phyloP scores from a whole-genome alignment of 2,888 invertebrate species.

The Chorisops tibialis region DNA sequence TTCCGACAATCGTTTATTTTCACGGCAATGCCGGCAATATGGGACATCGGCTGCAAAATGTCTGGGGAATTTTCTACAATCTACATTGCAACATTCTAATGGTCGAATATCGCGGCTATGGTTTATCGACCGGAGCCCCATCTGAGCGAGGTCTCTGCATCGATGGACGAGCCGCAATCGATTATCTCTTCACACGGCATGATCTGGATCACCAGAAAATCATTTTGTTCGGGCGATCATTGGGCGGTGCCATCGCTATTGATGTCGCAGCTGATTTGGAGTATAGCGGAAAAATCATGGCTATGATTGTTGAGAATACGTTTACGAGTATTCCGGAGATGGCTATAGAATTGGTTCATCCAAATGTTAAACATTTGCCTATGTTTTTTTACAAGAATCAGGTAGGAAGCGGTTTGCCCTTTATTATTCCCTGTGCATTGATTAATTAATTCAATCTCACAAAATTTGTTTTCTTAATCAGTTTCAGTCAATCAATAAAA shows the following conservation, averaged over 20 bases:
- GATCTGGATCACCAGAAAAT: conserved; percentile 84
- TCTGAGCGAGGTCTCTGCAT: conserved; percentile 81
- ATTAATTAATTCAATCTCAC: too few species aligned
- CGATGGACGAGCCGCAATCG: conserved; percentile 84
- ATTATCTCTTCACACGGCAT: conserved; percentile 74
- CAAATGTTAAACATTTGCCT: conserved; percentile 73
- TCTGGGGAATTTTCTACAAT: conserved; percentile 78
- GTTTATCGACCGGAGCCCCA: conserved; percentile 83
- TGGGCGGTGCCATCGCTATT: conserved; percentile 89
- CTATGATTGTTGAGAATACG: conserved; percentile 88
- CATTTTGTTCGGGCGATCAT: conserved; percentile 80
- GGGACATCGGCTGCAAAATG: conserved; percentile 88
- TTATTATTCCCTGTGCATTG: too few species aligned
- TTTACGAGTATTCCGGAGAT: conserved; percentile 94
- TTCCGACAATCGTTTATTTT: conserved; percentile 83
- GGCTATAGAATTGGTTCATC: conserved; percentile 68
- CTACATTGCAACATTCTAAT: conserved; percentile 82
- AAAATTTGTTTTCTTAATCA: conserved; percentile 49
- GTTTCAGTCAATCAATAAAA: conserved; percentile 73
- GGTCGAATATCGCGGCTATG: conserved; percentile 95
- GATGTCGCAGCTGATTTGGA: conserved; percentile 75
- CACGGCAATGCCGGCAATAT: conserved; percentile 98
- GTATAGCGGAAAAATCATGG: conserved; percentile 77
- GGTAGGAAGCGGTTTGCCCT: conserved; percentile 56
- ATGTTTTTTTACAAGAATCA: conserved; percentile 86